phyloP scores from a whole-genome alignment of 2,113 vertebrate genomes.

The Mola mola region DNA sequence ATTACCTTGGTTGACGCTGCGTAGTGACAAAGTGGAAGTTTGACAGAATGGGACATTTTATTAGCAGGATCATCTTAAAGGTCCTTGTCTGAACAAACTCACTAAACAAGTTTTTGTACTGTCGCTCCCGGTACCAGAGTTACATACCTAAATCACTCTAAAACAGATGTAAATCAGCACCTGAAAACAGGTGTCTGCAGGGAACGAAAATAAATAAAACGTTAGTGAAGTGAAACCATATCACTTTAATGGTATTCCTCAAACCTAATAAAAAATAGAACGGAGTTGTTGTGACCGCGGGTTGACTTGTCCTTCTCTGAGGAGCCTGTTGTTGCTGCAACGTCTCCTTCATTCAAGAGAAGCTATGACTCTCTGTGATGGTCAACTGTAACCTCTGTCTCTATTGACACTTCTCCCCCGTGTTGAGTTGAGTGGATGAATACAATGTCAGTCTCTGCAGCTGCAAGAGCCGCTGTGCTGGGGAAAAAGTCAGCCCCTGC shows the following conservation, averaged over 20 bases:
- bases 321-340: slow-evolving; percentile 12
- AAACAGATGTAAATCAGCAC: slow-evolving; percentile 28
- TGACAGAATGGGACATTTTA: slow-evolving; percentile 65
- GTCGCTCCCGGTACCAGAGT: slow-evolving; percentile 13
- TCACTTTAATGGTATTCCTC: not conserved
- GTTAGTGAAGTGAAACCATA: not conserved
- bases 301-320: slow-evolving; percentile 3
- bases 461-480: slow-evolving; percentile 66
- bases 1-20: slow-evolving; percentile 59
- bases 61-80: slow-evolving; percentile 44
- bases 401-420: slow-evolving; percentile 45
- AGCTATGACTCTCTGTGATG: slow-evolving; percentile 43
- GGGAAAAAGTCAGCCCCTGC: slow-evolving; percentile 50
- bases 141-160: slow-evolving; percentile 13
- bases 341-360: slow-evolving; percentile 29
- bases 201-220: not conserved
- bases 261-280: slow-evolving; percentile 4
- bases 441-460: slow-evolving; percentile 70
- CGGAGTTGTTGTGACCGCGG: not conserved
- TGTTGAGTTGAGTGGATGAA: slow-evolving; percentile 65
- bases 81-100: slow-evolving; percentile 50
- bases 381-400: slow-evolving; percentile 44
- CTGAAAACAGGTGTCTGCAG: slow-evolving; percentile 3
- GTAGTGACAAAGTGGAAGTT: slow-evolving; percentile 51
- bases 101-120: slow-evolving; percentile 30